Evolutionary conservation across 2,797 vertebrate species (phyloP).

Genomic region (Nothura maculosa): DNA sequence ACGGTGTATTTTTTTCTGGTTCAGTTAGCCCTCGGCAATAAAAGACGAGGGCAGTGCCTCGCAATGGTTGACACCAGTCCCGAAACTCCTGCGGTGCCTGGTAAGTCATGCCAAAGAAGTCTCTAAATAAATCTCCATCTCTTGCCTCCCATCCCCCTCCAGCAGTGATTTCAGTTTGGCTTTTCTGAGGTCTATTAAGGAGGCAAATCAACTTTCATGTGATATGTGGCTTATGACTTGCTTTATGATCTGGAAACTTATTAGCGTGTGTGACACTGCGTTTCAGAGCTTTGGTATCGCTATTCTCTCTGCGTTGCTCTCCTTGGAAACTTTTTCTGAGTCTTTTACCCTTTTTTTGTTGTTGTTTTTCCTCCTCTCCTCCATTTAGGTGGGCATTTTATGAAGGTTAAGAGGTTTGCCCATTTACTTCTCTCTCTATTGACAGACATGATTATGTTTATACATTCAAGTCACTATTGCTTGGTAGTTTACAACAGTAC

Average conservation of each 20-base stretch:
- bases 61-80: constrained; percentile 62
- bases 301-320: not conserved
- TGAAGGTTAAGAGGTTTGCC: constrained; percentile 23
- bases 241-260: constrained; percentile 47
- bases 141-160: constrained; percentile 21
- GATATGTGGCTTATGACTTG: constrained; percentile 53
- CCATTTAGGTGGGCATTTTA: not conserved
- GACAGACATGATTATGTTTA: not conserved
- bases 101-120: constrained; percentile 66
- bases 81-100: constrained; percentile 44
- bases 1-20: constrained; percentile 32
- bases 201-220: constrained; percentile 42
- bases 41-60: constrained; percentile 54
- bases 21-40: constrained; percentile 58
- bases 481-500: not conserved
- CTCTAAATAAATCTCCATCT: constrained; percentile 64
- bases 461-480: not conserved
- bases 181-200: constrained; percentile 53
- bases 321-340: constrained; percentile 12
- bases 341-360: no score
- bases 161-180: constrained; percentile 26
- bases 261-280: not conserved
- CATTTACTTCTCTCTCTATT: not conserved
- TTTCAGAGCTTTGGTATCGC: constrained; percentile 5
- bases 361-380: not conserved